Evolutionary conservation across 2,113 vertebrate species (phyloP), one percentile per base, ranked within the genome.

Genomic region (Colossoma macropomum): DNA sequence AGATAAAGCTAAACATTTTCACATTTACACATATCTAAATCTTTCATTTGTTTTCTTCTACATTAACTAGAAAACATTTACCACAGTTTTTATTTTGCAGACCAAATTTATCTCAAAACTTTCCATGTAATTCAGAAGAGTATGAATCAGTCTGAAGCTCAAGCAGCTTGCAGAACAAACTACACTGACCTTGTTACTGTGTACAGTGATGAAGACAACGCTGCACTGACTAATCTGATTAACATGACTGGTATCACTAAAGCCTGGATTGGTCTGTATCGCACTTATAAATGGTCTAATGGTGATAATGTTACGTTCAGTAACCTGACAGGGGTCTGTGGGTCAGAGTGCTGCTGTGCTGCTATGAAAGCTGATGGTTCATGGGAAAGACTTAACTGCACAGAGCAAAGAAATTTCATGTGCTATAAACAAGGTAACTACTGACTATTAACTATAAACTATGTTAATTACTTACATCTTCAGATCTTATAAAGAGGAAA

Each of bases 391-490:
- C 0, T 28, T 10, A 5, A 13, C 0, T 93, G 91, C 84, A 48
- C 19, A 1, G 6, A 17, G 0, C 0, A 0, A 3, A 89, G 48
- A 60, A 0, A 0, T 15, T 92, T 93, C 83, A 89, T 90, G 90
- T 93, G 91, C 41, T 76, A 85, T 77, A 6, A 25, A 50, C 8
- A 84, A 19, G 77, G 92, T 93, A 87, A 89, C 21, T 0, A 21
- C 27, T 19, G 52, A 34, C 28, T 50, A 27, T 38, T 69, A 68
- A 15, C 11, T 56, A 45, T 48, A 38, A 62, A 60, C 4, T 0
- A 27, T 5, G 25, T 28, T 19, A 4, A 38, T 6, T 48, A 4
- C 7, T 38, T 38, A 4, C 34, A 4, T 38, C 34, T 38, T 3
- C 34, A 38, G 34, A 38, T 38, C 34, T 3, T 38, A 3, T 38